phyloP scores from a whole-genome alignment of 2,888 invertebrate genomes.

The Dolichomitus sp. region DNA sequence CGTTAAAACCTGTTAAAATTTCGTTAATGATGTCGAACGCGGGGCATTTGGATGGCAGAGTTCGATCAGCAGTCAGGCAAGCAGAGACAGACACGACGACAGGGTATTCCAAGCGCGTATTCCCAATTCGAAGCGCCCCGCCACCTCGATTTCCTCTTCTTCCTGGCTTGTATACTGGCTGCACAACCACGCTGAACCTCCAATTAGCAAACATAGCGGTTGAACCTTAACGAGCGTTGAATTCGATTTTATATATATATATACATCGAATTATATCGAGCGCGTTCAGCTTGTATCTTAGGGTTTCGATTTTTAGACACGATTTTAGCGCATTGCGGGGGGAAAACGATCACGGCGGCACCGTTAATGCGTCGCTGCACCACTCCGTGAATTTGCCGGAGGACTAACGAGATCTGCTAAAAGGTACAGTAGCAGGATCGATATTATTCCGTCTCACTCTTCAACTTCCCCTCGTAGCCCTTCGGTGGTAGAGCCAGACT shows the following conservation, averaged over 20 bases:
- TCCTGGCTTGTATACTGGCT: slow-evolving; percentile 10
- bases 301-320: slow-evolving; percentile 42
- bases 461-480: slow-evolving; percentile 39
- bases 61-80: slow-evolving; percentile 40
- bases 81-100: slow-evolving; percentile 11
- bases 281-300: slow-evolving; percentile 34
- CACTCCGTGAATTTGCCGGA: slow-evolving; percentile 20
- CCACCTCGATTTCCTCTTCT: slow-evolving; percentile 23
- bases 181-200: slow-evolving; percentile 50
- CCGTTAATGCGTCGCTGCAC: slow-evolving; percentile 7
- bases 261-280: slow-evolving; percentile 62
- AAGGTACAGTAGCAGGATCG: slow-evolving; percentile 51
- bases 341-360: neutral
- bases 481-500: slow-evolving; percentile 56
- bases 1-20: slow-evolving; percentile 49
- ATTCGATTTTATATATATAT: slow-evolving; percentile 62
- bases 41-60: slow-evolving; percentile 18
- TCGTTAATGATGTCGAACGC: slow-evolving; percentile 39
- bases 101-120: slow-evolving; percentile 38
- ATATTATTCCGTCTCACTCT: slow-evolving; percentile 68
- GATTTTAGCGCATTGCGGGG: slow-evolving; percentile 49
- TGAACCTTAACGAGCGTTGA: slow-evolving; percentile 69
- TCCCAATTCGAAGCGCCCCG: slow-evolving; percentile 24
- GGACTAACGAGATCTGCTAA: slow-evolving; percentile 62
- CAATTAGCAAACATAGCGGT: slow-evolving; percentile 68